Evolutionary conservation across 2,113 vertebrate genomes (phyloP).

Genomic region (Columbina picui): DNA sequence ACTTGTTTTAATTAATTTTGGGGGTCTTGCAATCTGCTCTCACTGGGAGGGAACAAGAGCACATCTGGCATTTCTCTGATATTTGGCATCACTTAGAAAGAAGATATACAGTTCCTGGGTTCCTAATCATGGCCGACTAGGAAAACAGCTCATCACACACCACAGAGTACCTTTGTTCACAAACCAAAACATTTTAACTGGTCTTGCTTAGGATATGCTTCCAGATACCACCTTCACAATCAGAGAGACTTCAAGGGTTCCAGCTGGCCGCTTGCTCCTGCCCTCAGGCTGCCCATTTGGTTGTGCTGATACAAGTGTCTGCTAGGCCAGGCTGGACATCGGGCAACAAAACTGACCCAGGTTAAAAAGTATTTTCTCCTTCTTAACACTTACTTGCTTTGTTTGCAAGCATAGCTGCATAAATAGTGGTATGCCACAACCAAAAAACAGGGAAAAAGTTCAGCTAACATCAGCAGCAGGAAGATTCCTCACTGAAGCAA

Average conservation of each 20-base stretch:
- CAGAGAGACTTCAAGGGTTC: neutral
- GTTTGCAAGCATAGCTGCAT: neutral
- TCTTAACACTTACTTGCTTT: neutral
- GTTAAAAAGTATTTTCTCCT: neutral
- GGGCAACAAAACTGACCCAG: neutral
- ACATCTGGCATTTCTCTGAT: neutral
- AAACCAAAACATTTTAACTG: neutral
- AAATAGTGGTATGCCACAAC: neutral
- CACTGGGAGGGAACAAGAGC: neutral
- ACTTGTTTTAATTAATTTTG: neutral
- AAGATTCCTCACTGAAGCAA: neutral
- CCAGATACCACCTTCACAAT: neutral
- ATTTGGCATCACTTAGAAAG: neutral
- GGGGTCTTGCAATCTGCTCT: neutral
- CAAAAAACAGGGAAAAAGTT: neutral
- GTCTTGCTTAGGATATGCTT: neutral
- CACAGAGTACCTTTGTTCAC: neutral
- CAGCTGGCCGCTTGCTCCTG: neutral
- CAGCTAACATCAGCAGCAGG: neutral
- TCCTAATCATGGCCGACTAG: neutral
- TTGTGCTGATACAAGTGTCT: neutral
- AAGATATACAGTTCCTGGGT: neutral
- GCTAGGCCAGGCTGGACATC: neutral
- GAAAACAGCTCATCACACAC: neutral
- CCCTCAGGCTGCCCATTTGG: conserved; percentile 1